Evolutionary conservation across 1,140 invertebrate genomes (phyloP), one percentile per base, ranked within the genome.

Genomic region (Aplysia californica): DNA sequence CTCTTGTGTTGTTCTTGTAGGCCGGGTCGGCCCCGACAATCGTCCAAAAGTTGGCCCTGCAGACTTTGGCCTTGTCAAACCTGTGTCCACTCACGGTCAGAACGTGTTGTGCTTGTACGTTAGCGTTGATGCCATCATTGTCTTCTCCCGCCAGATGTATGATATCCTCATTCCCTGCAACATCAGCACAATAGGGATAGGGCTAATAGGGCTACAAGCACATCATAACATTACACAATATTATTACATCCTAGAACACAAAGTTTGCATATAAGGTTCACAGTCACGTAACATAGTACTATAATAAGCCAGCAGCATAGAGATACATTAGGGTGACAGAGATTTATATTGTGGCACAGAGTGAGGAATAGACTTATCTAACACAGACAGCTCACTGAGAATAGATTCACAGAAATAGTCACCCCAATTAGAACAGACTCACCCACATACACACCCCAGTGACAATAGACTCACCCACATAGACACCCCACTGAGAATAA

Each of bases 51-150:
- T 81, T 66, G 31, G 81, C 79, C 5, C 67, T 33, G n/a, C 50
- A 74, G 0, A 80, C 82, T 55, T 55, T 65, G 21, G 82, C 82
- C 58, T 83, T 83, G 67, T 81, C 79, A 61, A 78, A 81, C 6
- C 29, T 69, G 36, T 73, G 66, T 6, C 82, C 82, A 71, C 75
- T 75, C 31, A 83, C 75, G 0, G 79, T 81, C 41, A 81, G 79
- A 26, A 79, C 26, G 56, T 76, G 69, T 21, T 71, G 74, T n/a
- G 80, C 75, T 50, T 77, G 64, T 4, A 81, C 20, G 1, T 71
- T 55, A 21, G 38, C 77, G 76, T 81, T 78, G 10, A 83, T 74
- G 2, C 82, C 81, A 69, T 82, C 81, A 77, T 82, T 73, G 18
- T 81, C 75, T 39, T 76, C 66, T 39, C 82, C 82, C 18, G 77